These are phyloP conservation scores for Physocephala rufipes DNA, from an alignment of 2,888 invertebrate genomes.

Conservation along the genomic window DNA sequence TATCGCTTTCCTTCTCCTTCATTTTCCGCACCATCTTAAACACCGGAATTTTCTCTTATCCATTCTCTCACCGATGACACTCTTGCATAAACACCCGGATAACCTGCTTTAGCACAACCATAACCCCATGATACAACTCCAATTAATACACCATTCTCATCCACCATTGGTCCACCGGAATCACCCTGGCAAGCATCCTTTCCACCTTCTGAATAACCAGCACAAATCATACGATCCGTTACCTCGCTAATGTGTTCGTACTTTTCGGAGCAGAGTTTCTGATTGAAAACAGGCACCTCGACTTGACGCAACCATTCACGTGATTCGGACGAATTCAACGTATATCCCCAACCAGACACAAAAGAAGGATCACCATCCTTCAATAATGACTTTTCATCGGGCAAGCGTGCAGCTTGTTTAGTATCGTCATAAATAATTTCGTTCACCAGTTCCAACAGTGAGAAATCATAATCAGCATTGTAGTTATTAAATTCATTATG, in stretches of 20 bases:
- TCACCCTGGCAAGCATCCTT: conserved; percentile 68
- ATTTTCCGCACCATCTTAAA: no score
- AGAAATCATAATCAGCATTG: conserved; percentile 71
- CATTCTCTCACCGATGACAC: conserved; percentile 62
- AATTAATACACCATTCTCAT: conserved; percentile 53
- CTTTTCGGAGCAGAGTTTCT: conserved; percentile 66
- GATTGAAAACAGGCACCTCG: conserved; percentile 68
- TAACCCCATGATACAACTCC: conserved; percentile 69
- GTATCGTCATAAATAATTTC: conserved; percentile 67
- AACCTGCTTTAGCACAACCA: conserved; percentile 67
- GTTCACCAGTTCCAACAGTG: conserved; percentile 68
- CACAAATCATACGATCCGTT: conserved; percentile 71
- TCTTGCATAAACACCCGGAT: conserved; percentile 68
- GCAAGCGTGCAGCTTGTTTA: conserved; percentile 66
- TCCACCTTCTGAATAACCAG: conserved; percentile 69
- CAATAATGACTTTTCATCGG: conserved; percentile 55
- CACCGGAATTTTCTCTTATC: conserved; percentile 60
- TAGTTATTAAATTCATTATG: conserved; percentile 69
- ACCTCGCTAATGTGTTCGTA: conserved; percentile 67
- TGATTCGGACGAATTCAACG: conserved; percentile 57
- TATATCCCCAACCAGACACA: conserved; percentile 65
- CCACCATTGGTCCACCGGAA: conserved; percentile 63
- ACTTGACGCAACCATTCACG: conserved; percentile 67
- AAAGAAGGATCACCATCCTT: conserved; percentile 59
- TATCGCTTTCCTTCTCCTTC: no score